Base-by-base conservation (phyloP, 1,140 invertebrate genomes). In the Euglossa dilemma region DNA sequence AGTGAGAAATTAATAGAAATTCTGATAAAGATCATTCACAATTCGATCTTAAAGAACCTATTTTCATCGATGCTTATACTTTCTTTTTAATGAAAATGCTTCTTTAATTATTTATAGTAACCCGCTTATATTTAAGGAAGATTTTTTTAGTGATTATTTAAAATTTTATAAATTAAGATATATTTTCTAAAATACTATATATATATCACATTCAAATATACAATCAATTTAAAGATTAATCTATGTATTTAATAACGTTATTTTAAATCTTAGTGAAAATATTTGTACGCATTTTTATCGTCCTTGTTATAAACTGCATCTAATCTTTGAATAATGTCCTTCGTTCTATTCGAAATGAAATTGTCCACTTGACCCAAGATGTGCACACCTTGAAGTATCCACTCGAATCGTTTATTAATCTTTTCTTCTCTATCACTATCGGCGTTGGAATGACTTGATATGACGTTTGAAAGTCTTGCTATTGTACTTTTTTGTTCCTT, bases 331-430 rank as follows among this genome's bases (percentile, higher is more conserved):
- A 93, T 86, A 11, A 93, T 57, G 28, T 73, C 90, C 56, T 85
- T 92, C 5, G 92, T 86, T 57, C 89, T 88, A 14, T 92, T 91
- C 2, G 86, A 88, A 45, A 93, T 84, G 59, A 92, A 93, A 75
- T 89, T 88, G 56, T 93, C 90, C 47, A 93, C 76, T 84, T 92
- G 90, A 18, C 89, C 91, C 14, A 93, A 80, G n/a, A 93, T 78
- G 69, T 90, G 92, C 11, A 93, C 82, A 11, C 93, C 86, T 72
- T 92, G 87, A 63, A 93, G 90, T 71, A 93, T 87, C 75, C 87
- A 92, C 52, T 93, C 91, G 47, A 93, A 92, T 75, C 86, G 86
- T 11, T 73, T 80, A 56, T 93, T 93, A 69, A 92, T 87, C 45
- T 76, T 83, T 57, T 90, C 84, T 0, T 79, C 63, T 80, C 76